These are phyloP conservation scores for Falco naumanni DNA, from an alignment of 2,797 vertebrate species.

Conservation along the genomic window DNA sequence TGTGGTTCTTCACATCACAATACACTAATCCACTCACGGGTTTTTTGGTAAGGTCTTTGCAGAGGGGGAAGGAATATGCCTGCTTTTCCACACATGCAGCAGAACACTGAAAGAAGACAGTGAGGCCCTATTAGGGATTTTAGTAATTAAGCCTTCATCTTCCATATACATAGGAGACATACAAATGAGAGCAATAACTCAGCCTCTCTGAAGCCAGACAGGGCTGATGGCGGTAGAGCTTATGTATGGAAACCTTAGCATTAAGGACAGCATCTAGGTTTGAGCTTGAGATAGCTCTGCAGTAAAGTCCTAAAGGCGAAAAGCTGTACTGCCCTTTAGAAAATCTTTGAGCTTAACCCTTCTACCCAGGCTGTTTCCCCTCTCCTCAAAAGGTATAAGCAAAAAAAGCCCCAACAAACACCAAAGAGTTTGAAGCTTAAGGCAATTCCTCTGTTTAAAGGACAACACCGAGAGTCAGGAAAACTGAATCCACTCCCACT, in stretches of 20 bases:
- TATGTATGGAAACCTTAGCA: background rate
- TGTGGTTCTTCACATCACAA: background rate
- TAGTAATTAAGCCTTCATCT: background rate
- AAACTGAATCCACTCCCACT: background rate
- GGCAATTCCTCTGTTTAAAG: background rate
- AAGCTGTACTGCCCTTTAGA: background rate
- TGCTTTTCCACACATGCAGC: background rate
- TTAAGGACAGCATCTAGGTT: background rate
- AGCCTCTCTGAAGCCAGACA: background rate
- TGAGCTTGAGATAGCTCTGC: background rate
- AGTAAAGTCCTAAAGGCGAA: background rate
- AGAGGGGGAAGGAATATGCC: background rate
- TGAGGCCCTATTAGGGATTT: background rate
- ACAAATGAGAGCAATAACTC: background rate
- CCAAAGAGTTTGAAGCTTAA: background rate
- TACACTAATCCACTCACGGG: background rate
- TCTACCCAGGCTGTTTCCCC: background rate
- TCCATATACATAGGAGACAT: background rate
- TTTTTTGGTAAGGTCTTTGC: background rate
- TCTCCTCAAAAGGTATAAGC: background rate
- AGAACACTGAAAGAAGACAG: background rate
- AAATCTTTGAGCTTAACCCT: background rate
- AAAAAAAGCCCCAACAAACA: background rate
- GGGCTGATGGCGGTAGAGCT: background rate
- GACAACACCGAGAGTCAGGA: background rate